A percentile compares a stretch with the other conserved stretches of the same genome.
phyloP scores from a whole-genome alignment of 2,888 invertebrate species.

The Ethmia dodecea region DNA sequence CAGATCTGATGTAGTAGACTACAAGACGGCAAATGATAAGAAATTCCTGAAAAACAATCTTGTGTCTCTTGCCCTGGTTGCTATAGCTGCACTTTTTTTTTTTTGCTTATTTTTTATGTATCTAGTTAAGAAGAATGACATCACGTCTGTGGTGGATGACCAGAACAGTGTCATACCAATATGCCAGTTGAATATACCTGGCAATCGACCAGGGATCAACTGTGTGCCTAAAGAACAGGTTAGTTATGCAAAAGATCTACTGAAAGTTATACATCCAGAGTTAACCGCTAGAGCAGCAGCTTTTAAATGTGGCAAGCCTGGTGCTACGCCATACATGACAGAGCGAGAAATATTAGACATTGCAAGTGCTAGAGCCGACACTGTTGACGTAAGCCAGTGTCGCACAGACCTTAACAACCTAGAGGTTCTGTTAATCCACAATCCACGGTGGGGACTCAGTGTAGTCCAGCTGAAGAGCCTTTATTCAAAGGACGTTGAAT shows the following conservation, averaged over 20 bases:
- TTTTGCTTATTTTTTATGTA: conserved; percentile 81
- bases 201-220: conserved; percentile 76
- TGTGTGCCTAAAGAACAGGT: conserved; percentile 82
- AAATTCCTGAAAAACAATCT: conserved; percentile 78
- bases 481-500: conserved; percentile 56
- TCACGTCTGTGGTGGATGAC: conserved; percentile 70
- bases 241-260: conserved; percentile 79
- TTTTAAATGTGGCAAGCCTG: conserved; percentile 74
- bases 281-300: conserved; percentile 77
- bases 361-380: conserved; percentile 48
- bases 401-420: conserved; percentile 80
- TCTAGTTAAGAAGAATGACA: conserved; percentile 80
- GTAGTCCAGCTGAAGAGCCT: conserved; percentile 66
- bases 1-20: conserved; percentile 55
- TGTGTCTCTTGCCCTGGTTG: conserved; percentile 80
- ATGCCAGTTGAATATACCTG: conserved; percentile 72
- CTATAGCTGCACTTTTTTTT: conserved; percentile 80
- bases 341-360: conserved; percentile 80
- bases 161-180: conserved; percentile 77
- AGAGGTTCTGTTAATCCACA: conserved; percentile 82
- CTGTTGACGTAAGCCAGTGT: conserved; percentile 58
- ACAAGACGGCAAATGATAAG: conserved; percentile 60
- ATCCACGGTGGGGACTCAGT: conserved; percentile 85
- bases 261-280: conserved; percentile 81
- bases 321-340: conserved; percentile 75